phyloP scores from a whole-genome alignment of 2,888 invertebrate genomes.

The Nemoura dubitans region DNA sequence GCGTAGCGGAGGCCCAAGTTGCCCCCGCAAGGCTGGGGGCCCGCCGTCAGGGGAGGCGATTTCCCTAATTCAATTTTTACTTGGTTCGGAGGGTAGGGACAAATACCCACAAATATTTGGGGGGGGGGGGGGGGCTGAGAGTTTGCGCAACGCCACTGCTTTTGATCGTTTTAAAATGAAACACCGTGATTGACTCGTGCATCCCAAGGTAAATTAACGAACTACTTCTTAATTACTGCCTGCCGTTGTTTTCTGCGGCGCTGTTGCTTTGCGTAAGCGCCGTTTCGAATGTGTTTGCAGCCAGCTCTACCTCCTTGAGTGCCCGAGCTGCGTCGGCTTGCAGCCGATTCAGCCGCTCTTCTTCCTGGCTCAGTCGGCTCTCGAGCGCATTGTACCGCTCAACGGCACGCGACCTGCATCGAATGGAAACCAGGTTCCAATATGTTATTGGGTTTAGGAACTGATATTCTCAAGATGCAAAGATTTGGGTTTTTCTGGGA shows the following conservation, averaged over 20 bases:
- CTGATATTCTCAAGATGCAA: no score
- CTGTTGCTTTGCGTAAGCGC: not conserved
- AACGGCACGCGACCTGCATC: not conserved
- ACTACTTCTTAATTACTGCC: not conserved
- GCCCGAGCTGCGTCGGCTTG: constrained; percentile 52
- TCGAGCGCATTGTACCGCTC: constrained; percentile 32
- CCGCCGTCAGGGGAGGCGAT: no score
- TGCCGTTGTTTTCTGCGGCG: not conserved
- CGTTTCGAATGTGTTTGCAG: constrained; percentile 10
- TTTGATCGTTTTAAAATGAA: no score
- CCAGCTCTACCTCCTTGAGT: constrained; percentile 68
- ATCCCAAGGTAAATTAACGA: not conserved
- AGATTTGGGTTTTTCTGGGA: no score
- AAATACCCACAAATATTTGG: no score
- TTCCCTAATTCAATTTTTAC: no score
- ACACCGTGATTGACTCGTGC: not conserved
- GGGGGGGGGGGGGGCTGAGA: no score
- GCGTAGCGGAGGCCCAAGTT: no score
- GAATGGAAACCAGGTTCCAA: no score
- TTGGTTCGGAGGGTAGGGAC: no score
- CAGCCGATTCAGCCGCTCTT: constrained; percentile 40
- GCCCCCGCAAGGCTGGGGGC: no score
- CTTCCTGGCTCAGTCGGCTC: constrained; percentile 45
- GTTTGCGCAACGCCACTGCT: no score
- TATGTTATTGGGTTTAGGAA: not conserved